Conservation (phyloP, 35 echinoderm and acorn worm species). For the Apostichopus parvimensis region DNA sequence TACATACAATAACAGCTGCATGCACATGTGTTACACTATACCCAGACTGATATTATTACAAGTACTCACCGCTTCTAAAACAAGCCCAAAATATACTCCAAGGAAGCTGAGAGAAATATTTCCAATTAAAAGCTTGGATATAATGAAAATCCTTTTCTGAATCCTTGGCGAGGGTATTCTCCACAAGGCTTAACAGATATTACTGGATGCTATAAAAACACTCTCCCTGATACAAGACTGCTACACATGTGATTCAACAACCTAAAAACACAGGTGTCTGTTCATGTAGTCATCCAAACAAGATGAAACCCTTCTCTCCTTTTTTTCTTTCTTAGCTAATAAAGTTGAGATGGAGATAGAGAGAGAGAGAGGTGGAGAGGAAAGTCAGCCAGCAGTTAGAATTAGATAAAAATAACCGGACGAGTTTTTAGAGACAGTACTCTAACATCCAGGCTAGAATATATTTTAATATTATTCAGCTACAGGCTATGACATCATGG, state of each 20-base stretch:
- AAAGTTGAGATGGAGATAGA: neutral
- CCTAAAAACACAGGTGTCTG: neutral
- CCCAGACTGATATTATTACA: too few relatives aligned
- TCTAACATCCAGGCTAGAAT: neutral
- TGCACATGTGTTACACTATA: too few relatives aligned
- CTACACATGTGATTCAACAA: neutral
- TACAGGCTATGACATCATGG: constrained; percentile 11
- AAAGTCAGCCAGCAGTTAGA: constrained; percentile 20
- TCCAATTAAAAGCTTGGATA: too few relatives aligned
- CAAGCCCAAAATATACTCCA: too few relatives aligned
- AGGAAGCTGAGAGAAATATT: too few relatives aligned
- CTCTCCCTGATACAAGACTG: too few relatives aligned
- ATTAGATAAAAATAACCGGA: neutral
- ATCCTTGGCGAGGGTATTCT: too few relatives aligned
- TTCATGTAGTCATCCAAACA: neutral
- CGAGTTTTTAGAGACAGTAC: neutral
- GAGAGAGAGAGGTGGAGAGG: neutral
- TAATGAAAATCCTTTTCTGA: too few relatives aligned
- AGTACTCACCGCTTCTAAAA: too few relatives aligned
- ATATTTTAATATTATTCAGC: neutral
- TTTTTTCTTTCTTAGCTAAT: neutral
- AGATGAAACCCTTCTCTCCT: neutral
- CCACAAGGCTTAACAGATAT: too few relatives aligned
- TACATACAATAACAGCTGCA: too few relatives aligned
- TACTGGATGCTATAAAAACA: too few relatives aligned